Percentiles rank a stretch among this genome's conserved stretches.
Conservation (phyloP, 1,140 invertebrate genomes). For the Dolichoris vasculosae region DNA sequence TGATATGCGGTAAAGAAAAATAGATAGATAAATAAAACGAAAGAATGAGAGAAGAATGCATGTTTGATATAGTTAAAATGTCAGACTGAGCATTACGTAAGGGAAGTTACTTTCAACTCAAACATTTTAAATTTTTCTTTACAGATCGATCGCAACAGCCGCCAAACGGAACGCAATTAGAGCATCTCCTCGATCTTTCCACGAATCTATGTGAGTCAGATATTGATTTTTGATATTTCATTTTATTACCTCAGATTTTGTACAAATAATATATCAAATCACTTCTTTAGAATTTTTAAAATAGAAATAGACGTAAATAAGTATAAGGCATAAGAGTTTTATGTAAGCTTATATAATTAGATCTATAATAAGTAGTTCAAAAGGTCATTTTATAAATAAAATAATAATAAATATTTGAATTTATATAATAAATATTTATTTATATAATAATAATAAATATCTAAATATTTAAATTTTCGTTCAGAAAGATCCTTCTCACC, state of each 20-base stretch:
- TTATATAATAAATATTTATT: background rate
- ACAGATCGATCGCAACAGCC: conserved; percentile 47
- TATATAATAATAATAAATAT: background rate
- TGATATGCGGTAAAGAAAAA: background rate
- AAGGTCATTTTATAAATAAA: too few relatives aligned
- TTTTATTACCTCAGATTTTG: background rate
- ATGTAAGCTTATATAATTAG: too few relatives aligned
- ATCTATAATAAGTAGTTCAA: too few relatives aligned
- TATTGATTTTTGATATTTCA: background rate
- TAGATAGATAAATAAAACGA: background rate
- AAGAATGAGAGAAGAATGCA: background rate
- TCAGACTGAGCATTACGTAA: background rate
- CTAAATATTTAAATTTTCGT: background rate
- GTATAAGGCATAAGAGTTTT: background rate
- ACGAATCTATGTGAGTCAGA: conserved; percentile 56
- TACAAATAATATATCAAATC: background rate
- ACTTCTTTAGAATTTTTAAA: background rate
- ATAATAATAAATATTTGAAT: background rate
- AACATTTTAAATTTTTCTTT: conserved; percentile 20
- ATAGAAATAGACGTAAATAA: background rate
- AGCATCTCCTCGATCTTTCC: conserved; percentile 54
- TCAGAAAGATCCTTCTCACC: background rate
- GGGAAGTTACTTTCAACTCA: background rate
- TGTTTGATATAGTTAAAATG: background rate
- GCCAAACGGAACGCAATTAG: conserved; percentile 58